These are phyloP conservation scores for Cantharis flavilabris DNA, from an alignment of 2,888 invertebrate genomes.

Conservation along the genomic window DNA sequence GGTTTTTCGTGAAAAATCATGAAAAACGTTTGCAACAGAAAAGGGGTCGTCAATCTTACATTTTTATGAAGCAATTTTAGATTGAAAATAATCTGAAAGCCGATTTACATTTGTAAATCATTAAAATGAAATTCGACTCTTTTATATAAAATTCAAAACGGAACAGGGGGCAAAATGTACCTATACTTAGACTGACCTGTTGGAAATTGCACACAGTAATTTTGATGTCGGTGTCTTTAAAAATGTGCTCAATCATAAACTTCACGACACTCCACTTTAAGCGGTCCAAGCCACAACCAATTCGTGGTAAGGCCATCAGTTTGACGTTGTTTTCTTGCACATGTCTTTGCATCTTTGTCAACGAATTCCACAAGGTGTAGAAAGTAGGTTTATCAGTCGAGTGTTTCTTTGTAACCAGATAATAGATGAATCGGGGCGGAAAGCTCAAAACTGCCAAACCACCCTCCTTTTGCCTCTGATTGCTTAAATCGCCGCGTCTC, in stretches of 20 bases:
- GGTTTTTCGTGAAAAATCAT: constrained; percentile 26
- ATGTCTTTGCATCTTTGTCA: constrained; percentile 54
- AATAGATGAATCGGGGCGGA: constrained; percentile 59
- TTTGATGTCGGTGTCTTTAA: constrained; percentile 56
- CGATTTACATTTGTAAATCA: no score
- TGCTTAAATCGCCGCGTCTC: constrained; percentile 47
- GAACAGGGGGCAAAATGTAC: no score
- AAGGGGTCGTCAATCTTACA: background rate
- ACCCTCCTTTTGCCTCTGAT: constrained; percentile 51
- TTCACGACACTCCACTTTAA: constrained; percentile 66
- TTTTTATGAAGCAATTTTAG: background rate
- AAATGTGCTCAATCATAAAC: constrained; percentile 58
- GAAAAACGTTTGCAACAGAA: constrained; percentile 1
- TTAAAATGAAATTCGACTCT: no score
- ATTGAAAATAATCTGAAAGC: no score
- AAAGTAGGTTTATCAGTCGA: constrained; percentile 60
- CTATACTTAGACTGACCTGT: constrained; percentile 38
- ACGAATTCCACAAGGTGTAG: constrained; percentile 54
- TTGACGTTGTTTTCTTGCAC: constrained; percentile 56
- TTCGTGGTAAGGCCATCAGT: constrained; percentile 65
- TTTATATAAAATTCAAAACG: no score
- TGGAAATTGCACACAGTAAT: constrained; percentile 60
- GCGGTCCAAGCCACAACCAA: constrained; percentile 70
- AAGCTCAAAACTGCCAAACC: constrained; percentile 58
- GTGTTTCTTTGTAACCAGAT: constrained; percentile 64